Percentiles rank a stretch among this genome's conserved stretches.
Conservation (phyloP, 2,113 vertebrate species). For the Cavia aperea region DNA sequence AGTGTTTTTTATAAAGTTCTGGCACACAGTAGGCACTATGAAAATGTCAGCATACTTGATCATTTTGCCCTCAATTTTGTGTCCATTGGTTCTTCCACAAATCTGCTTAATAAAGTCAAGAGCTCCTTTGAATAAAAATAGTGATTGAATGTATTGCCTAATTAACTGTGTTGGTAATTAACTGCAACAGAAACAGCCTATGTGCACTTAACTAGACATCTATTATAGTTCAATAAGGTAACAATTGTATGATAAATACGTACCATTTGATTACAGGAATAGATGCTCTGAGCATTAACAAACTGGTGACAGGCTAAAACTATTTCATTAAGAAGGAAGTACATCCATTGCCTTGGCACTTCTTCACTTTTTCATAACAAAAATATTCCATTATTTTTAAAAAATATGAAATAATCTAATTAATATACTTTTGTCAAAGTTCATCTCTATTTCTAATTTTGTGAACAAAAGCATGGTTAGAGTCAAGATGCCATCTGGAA, state of each 20-base stretch:
- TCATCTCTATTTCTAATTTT: not conserved
- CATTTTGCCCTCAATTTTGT: not conserved
- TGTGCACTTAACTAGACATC: constrained; percentile 67
- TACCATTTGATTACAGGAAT: constrained; percentile 52
- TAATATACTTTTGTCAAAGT: not conserved
- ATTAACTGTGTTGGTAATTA: constrained; percentile 74
- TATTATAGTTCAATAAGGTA: constrained; percentile 72
- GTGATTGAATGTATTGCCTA: constrained; percentile 63
- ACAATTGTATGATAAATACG: constrained; percentile 69
- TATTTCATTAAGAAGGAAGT: constrained; percentile 25
- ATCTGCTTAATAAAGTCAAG: constrained; percentile 55
- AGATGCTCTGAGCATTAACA: constrained; percentile 49
- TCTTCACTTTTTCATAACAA: not conserved
- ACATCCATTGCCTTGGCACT: not conserved
- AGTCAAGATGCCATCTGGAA: not conserved
- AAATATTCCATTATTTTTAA: not conserved
- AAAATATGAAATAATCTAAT: not conserved
- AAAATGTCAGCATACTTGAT: not conserved
- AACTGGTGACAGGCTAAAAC: constrained; percentile 33
- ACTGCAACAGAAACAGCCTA: constrained; percentile 65
- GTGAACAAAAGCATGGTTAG: not conserved
- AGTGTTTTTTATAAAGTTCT: not conserved
- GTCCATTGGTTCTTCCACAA: constrained; percentile 14
- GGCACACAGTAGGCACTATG: not conserved
- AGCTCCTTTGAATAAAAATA: constrained; percentile 61